phyloP scores from a whole-genome alignment of 2,888 invertebrate genomes.

The Pristionchus fissidentatus region DNA sequence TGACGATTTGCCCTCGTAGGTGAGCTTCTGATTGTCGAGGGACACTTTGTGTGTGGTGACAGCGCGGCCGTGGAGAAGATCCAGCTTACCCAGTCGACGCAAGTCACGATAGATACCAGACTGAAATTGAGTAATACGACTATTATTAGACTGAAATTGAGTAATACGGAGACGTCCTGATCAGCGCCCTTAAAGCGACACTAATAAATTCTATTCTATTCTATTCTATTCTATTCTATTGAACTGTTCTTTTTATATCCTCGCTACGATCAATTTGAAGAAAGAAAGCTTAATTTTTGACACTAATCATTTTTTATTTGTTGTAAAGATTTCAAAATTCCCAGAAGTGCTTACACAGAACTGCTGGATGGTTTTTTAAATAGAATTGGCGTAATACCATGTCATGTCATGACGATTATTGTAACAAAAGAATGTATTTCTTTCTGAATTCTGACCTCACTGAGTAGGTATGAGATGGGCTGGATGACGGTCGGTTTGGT shows the following conservation, averaged over 20 bases:
- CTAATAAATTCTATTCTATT: no score
- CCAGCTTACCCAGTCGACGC: constrained; percentile 17
- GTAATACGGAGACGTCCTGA: background rate
- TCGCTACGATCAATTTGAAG: no score
- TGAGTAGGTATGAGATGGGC: constrained; percentile 5
- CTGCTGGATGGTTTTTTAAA: no score
- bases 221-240: no score
- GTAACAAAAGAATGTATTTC: background rate
- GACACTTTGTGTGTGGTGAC: background rate
- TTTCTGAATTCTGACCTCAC: background rate
- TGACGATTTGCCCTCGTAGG: constrained; percentile 37
- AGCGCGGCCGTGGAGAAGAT: background rate
- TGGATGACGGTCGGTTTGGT: background rate
- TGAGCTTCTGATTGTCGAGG: constrained; percentile 26
- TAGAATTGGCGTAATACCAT: no score
- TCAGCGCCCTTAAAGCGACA: no score
- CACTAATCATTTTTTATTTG: no score
- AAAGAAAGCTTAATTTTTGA: no score
- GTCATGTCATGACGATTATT: no score
- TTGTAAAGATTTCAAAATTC: no score
- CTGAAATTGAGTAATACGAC: background rate
- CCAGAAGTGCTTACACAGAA: no score
- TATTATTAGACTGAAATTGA: background rate
- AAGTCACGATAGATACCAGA: constrained; percentile 25
- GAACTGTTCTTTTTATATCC: no score